Evolutionary conservation across 2,113 vertebrate genomes (phyloP), one percentile per base, ranked within the genome.

Genomic region (Crotalus horridus): DNA sequence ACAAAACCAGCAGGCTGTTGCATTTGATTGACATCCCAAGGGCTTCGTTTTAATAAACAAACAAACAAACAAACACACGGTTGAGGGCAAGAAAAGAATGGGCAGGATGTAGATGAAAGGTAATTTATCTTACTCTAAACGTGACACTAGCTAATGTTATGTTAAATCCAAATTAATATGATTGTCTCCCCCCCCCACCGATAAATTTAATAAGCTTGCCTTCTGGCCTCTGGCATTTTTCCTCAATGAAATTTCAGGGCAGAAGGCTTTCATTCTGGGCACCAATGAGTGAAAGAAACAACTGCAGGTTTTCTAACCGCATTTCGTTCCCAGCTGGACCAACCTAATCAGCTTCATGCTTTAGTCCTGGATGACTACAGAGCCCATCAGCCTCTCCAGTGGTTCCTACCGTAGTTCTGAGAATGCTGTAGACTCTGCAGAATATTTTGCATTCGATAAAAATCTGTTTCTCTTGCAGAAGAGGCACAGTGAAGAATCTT

Each of bases 391-490:
- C 33, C 23, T 29, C 5, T 13, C 20, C 17, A 23, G 4, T 29
- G 56, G 53, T 13, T 56, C 0, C 26, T 5, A 51, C 48, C 8
- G 1, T 51, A 33, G 8, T 11, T 3, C 74, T 5, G 24, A 15
- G 26, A 26, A 48, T 29, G 4, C 9, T 10, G 53, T 21, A 90
- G 95, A 93, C 55, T 89, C 90, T 69, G 87, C 43, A 33, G 90
- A 89, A 91, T 89, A 92, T 93, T 90, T 94, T 94, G 85, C 39
- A 69, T 88, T 88, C 26, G 23, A 88, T 2, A 87, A 43, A 93
- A 74, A 39, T 10, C 11, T 6, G 10, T 6, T 81, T 48, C 88
- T 87, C 85, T 43, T 95, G 95, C 96, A 95, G 94, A 96, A 43
- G 33, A n/a, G 29, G 7, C 26, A 13, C 26, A 0, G 0, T 90